phyloP scores from a whole-genome alignment of 2,888 invertebrate species.

The Saturnia japonica region DNA sequence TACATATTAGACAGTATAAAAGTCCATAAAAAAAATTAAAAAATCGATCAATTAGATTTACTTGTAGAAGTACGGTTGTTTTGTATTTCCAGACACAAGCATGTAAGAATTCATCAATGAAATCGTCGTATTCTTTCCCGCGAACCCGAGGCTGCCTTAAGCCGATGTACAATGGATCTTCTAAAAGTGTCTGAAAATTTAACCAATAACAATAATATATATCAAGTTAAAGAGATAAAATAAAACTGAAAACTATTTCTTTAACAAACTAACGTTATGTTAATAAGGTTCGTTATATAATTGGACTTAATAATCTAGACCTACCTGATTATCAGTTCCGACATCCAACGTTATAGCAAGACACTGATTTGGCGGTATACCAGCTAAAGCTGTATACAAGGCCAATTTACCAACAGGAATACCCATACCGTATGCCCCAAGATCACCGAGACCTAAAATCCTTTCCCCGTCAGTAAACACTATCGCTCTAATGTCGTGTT shows the following conservation, averaged over 20 bases:
- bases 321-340: slow-evolving; percentile 92
- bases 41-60: slow-evolving; percentile 35
- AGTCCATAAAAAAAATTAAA: too few relatives aligned
- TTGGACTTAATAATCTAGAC: not conserved
- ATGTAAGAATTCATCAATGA: slow-evolving; percentile 97
- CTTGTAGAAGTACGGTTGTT: slow-evolving; percentile 87
- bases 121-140: slow-evolving; percentile 92
- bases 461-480: slow-evolving; percentile 97
- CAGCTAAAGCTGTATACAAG: slow-evolving; percentile 95
- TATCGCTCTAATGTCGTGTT: slow-evolving; percentile 88
- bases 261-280: not conserved
- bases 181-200: slow-evolving; percentile 83
- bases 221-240: not conserved
- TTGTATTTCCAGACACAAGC: slow-evolving; percentile 90
- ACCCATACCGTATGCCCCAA: slow-evolving; percentile 97
- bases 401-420: slow-evolving; percentile 97
- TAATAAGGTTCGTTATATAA: not conserved
- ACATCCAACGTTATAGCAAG: slow-evolving; percentile 95
- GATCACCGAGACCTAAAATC: slow-evolving; percentile 96
- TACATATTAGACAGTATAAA: too few relatives aligned
- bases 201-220: not conserved
- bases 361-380: slow-evolving; percentile 94
- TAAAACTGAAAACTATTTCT: not conserved
- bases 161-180: slow-evolving; percentile 96
- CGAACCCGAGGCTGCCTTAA: slow-evolving; percentile 89